A percentile compares a stretch with the other conserved stretches of the same genome.
These are phyloP conservation scores for Saccopteryx leptura DNA, from an alignment of 2,113 vertebrate genomes.

Conservation along the genomic window DNA sequence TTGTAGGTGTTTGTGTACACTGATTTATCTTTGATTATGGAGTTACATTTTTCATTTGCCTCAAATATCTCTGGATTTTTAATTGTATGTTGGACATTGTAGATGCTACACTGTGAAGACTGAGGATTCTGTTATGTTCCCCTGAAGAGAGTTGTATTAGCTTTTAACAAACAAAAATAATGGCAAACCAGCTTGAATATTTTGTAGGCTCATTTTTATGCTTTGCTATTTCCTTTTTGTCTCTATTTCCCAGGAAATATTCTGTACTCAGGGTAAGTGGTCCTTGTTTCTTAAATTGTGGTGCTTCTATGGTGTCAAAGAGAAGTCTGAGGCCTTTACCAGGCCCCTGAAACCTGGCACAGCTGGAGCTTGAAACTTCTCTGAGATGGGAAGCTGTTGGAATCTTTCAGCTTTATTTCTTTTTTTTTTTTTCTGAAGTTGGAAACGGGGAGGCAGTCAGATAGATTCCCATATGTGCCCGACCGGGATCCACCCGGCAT, in stretches of 20 bases:
- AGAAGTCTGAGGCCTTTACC: not conserved
- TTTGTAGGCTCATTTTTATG: not conserved
- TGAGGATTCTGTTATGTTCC: not conserved
- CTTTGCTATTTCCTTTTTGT: not conserved
- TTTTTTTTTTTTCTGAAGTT: too few relatives aligned
- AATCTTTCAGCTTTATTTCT: not conserved
- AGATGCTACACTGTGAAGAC: not conserved
- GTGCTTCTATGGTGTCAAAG: not conserved
- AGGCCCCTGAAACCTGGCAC: not conserved
- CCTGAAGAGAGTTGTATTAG: not conserved
- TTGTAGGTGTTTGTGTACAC: not conserved
- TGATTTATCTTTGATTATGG: not conserved
- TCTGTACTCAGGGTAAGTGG: not conserved
- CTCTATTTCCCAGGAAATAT: not conserved
- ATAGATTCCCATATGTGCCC: too few relatives aligned
- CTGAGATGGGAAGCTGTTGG: not conserved
- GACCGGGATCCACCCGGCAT: too few relatives aligned
- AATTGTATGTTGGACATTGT: not conserved
- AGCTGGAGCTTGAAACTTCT: not conserved
- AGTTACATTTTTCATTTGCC: not conserved
- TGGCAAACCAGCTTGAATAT: not conserved
- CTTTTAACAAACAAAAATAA: not conserved
- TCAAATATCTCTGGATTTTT: not conserved
- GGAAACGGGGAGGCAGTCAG: too few relatives aligned
- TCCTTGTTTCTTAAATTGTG: not conserved